Conservation (phyloP, 92 coral and sea anemone species). For the Parazoanthus darwini region DNA sequence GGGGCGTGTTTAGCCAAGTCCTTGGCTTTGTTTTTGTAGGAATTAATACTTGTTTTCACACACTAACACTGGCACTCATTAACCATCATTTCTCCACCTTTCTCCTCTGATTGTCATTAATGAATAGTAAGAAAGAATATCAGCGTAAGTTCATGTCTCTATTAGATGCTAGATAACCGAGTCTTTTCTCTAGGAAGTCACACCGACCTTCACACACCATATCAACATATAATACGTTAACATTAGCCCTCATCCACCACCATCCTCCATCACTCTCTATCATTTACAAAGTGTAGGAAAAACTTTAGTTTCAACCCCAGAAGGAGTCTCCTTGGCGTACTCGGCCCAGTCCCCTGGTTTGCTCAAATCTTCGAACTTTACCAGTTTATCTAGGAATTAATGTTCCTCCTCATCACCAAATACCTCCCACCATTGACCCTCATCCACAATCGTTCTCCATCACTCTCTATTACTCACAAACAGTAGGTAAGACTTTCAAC, state of each 20-base stretch:
- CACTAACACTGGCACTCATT: background rate
- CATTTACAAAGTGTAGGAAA: background rate
- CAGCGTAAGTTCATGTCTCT: too few species aligned
- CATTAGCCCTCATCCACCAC: background rate
- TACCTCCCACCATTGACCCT: background rate
- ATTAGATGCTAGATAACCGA: too few species aligned
- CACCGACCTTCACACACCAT: background rate
- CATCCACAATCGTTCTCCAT: background rate
- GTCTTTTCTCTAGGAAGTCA: background rate
- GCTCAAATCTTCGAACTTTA: slow-evolving; percentile 50
- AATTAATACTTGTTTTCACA: background rate
- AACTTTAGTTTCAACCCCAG: background rate
- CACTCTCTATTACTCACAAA: background rate
- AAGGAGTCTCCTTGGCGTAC: slow-evolving; percentile 1
- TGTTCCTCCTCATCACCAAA: slow-evolving; percentile 52
- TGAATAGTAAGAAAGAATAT: too few species aligned
- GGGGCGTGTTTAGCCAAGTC: slow-evolving; percentile 40
- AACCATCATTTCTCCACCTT: background rate
- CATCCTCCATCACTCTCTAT: background rate
- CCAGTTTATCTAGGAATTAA: slow-evolving; percentile 61
- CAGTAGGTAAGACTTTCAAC: background rate
- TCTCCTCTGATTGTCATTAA: background rate
- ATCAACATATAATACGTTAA: background rate
- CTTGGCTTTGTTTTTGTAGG: slow-evolving; percentile 21
- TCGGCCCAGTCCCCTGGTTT: slow-evolving; percentile 50